Base-by-base conservation (phyloP, 2,888 invertebrate species). In the Himalopsyche japonica region DNA sequence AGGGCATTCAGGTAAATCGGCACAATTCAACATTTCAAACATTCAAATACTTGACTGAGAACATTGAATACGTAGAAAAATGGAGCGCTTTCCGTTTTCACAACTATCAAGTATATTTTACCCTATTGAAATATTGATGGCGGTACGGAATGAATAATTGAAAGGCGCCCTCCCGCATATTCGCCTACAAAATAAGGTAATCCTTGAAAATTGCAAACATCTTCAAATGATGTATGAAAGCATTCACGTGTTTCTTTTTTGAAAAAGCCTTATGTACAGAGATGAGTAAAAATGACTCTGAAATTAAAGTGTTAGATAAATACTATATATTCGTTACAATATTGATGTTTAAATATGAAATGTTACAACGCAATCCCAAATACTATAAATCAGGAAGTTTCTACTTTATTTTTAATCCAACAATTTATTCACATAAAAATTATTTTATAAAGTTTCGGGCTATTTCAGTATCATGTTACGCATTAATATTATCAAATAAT, bases 141-240 rank as follows among this genome's bases (percentile, higher is more conserved):
- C 70, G 81, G 79, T 76, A 47, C 76, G 64, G 49, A 24, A 81
- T 84, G 84, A 86, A 86, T 86, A 84, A 86, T 82, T 86, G 82
- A 86, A 81, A 76, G 80, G 82, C 79, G 34, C 77, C 15, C 27
- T 82, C 81, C 27, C 83, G 80, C 79, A 32, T 70, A 18, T 37
- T 70, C 70, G 76, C 84, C 77, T 43, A 82, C 80, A 81, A 82
- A 86, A 86, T 82, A 86, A 82, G 84, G 82, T 80, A 86, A 86
- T 86, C 82, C 78, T 64, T 32, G 80, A 82, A 84, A 84, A 84
- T 80, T 81, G 85, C 81, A 86, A 86, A 84, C 84, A 84, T 81
- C 84, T 79, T 79, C 76, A 79, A 57, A 81, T 82, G 84, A 85
- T 81, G 82, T 80, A 82, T 78, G 84, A 84, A 84, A 84, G 82